These are phyloP conservation scores for Lymantria monacha DNA, from an alignment of 2,888 invertebrate genomes.

Conservation along the genomic window DNA sequence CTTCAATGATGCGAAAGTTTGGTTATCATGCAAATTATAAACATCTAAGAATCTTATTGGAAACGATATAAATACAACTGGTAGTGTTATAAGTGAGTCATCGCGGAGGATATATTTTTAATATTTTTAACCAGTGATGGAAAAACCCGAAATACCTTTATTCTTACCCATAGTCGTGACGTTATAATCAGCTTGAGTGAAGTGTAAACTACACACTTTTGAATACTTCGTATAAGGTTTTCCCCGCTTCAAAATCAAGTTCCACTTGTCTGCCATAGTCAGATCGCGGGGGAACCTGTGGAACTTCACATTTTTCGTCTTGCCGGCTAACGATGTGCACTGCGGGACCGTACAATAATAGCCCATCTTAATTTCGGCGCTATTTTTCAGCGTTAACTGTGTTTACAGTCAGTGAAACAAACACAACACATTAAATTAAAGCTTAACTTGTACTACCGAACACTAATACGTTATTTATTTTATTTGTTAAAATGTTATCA, in stretches of 20 bases:
- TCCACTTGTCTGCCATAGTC: constrained; percentile 72
- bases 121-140: constrained; percentile 46
- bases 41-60: constrained; percentile 16
- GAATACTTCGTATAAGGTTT: constrained; percentile 79
- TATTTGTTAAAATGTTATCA: constrained; percentile 73
- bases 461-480: constrained; percentile 40
- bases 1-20: constrained; percentile 21
- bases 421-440: constrained; percentile 46
- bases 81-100: constrained; percentile 43
- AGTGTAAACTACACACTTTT: constrained; percentile 78
- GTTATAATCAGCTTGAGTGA: constrained; percentile 73
- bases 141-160: constrained; percentile 75
- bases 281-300: constrained; percentile 73
- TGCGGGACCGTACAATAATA: constrained; percentile 80
- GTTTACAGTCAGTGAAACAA: constrained; percentile 30
- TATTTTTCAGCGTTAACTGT: constrained; percentile 21
- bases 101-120: constrained; percentile 43
- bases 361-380: constrained; percentile 60
- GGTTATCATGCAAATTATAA: constrained; percentile 28
- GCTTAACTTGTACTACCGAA: constrained; percentile 30
- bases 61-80: constrained; percentile 18
- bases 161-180: constrained; percentile 80
- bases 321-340: constrained; percentile 79
- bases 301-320: constrained; percentile 79
- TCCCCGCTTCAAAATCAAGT: constrained; percentile 67